Conservation (phyloP, 2,113 vertebrate species). For the Cettia cetti region DNA sequence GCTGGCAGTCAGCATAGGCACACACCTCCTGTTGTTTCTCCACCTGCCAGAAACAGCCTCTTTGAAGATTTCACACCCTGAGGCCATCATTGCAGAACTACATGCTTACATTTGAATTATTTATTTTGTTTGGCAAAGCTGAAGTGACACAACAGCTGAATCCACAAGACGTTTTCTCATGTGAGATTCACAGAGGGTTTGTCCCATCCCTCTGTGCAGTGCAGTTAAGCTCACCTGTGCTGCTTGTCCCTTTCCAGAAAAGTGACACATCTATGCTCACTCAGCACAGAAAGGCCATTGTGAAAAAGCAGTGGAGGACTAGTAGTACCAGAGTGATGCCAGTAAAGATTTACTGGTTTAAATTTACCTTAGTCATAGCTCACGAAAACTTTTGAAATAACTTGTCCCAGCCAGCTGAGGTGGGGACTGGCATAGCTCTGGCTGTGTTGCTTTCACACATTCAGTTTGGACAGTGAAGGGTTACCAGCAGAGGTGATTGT, state of each 20-base stretch:
- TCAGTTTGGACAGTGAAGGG: neutral
- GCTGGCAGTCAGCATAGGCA: neutral
- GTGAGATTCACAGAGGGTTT: neutral
- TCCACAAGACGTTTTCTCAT: neutral
- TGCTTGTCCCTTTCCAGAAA: neutral
- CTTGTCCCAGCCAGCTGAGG: neutral
- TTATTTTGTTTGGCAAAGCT: neutral
- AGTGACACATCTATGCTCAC: neutral
- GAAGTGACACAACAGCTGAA: neutral
- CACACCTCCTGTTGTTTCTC: neutral
- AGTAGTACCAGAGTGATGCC: neutral
- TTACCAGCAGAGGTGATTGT: neutral
- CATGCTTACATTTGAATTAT: neutral
- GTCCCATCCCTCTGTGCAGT: neutral
- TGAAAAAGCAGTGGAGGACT: neutral
- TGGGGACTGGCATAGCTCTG: neutral
- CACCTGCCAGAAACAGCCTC: neutral
- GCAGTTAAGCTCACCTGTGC: accelerated
- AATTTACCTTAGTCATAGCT: neutral
- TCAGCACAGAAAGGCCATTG: neutral
- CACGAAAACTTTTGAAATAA: neutral
- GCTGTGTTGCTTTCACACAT: neutral
- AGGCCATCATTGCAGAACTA: neutral
- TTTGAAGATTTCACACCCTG: neutral
- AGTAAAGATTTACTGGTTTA: neutral